Evolutionary conservation across 1,140 invertebrate species (phyloP), one percentile per base, ranked within the genome.

Genomic region (Matsumurasca onukii): DNA sequence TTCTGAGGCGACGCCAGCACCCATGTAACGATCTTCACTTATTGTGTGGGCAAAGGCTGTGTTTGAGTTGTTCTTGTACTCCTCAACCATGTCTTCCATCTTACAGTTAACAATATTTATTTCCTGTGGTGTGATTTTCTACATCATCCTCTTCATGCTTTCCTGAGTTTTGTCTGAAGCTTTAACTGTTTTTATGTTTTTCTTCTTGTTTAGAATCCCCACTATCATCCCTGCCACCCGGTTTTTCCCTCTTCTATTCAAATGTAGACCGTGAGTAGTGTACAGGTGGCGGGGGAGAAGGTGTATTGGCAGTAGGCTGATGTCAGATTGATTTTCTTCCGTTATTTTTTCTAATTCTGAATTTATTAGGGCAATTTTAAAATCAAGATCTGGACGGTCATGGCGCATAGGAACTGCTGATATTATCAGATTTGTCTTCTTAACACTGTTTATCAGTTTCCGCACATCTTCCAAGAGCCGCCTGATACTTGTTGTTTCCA

Each of bases 261-360:
- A 27, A 22, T 52, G 49, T 52, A 52, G 49, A 22, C 49, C 49
- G 25, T 59, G 55, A 59, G 15, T 25, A 9, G 55, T 59, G 25
- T 59, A 59, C 25, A 29, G 22, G 55, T 59, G 55, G 15, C 55
- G 55, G 3, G 55, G 55, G 30, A 59, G 55, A 59, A 59, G 55
- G 55, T 59, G 55, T 13, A 59, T 59, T 22, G 55, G 55, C 1
- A 59, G 15, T 22, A 59, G 55, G 3, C 30, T 13, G 15, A 59
- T 27, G 12, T 59, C 25, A 25, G 15, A 27, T 13, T 27, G 1
- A 29, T 29, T 13, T 59, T 22, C 55, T 29, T 29, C 30, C 9
- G n/a, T 13, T 5, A 59, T 59, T 9, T 27, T 59, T 59, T 59
- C 55, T 5, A 59, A 27, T 29, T 59, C 55, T 27, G 55, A 13